A percentile compares a stretch with the other conserved stretches of the same genome.
Conservation (phyloP, 2,888 invertebrate genomes). For the Laspeyria flexula region DNA sequence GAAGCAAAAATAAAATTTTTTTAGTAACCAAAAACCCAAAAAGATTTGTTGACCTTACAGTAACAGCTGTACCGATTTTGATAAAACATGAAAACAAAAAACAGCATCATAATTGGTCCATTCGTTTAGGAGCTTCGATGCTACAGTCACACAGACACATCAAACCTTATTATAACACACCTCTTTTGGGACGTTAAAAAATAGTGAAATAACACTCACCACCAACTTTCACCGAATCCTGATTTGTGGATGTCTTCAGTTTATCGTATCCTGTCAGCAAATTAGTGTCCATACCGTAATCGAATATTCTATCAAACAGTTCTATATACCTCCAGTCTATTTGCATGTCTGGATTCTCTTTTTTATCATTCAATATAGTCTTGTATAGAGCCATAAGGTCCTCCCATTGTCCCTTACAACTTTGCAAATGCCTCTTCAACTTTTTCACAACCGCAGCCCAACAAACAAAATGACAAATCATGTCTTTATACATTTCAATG, state of each 20-base stretch:
- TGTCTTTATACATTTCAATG: slow-evolving; percentile 71
- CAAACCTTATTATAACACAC: too few relatives aligned
- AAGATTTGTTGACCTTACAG: too few relatives aligned
- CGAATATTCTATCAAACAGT: slow-evolving; percentile 77
- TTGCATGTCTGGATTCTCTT: slow-evolving; percentile 73
- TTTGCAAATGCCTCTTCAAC: slow-evolving; percentile 46
- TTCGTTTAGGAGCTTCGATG: too few relatives aligned
- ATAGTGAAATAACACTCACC: slow-evolving; percentile 48
- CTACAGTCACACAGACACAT: too few relatives aligned
- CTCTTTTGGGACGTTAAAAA: not conserved
- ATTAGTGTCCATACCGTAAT: slow-evolving; percentile 74
- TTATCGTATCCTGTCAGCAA: slow-evolving; percentile 65
- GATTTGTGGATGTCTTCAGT: slow-evolving; percentile 18
- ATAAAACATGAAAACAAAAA: too few relatives aligned
- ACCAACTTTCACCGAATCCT: slow-evolving; percentile 50
- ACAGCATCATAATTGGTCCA: too few relatives aligned
- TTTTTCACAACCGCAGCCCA: slow-evolving; percentile 65
- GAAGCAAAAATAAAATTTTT: too few relatives aligned
- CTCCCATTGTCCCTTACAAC: slow-evolving; percentile 69
- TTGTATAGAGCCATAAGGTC: slow-evolving; percentile 65
- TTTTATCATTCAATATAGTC: slow-evolving; percentile 70
- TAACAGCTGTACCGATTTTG: too few relatives aligned
- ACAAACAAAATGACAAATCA: slow-evolving; percentile 70
- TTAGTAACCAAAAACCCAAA: too few relatives aligned
- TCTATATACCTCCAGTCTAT: slow-evolving; percentile 80